These are phyloP conservation scores for Sciaenops ocellatus DNA, from an alignment of 2,797 vertebrate genomes.

Conservation along the genomic window DNA sequence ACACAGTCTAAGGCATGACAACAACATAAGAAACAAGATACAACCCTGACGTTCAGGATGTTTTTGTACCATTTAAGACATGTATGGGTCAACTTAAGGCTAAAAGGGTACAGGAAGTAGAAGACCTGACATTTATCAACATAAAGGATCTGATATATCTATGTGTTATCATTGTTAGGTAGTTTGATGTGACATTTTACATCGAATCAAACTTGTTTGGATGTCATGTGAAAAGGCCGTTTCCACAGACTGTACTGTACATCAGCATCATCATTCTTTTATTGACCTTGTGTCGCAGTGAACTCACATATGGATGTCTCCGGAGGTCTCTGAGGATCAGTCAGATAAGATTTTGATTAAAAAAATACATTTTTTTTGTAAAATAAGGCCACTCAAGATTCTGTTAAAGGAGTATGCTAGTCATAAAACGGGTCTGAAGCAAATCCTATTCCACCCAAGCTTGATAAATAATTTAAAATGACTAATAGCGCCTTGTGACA, in stretches of 20 bases:
- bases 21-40: neutral
- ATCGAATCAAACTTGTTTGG: slow-evolving; percentile 11
- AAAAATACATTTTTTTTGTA: slow-evolving; percentile 35
- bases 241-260: slow-evolving; percentile 17
- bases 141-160: slow-evolving; percentile 16
- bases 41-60: neutral
- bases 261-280: slow-evolving; percentile 32
- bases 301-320: slow-evolving; percentile 38
- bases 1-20: too few relatives aligned
- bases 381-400: slow-evolving; percentile 53
- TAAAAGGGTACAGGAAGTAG: neutral
- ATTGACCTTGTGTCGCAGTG: slow-evolving; percentile 40
- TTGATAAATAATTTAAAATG: slow-evolving; percentile 87
- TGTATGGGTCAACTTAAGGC: slow-evolving; percentile 11
- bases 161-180: neutral
- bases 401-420: slow-evolving; percentile 39
- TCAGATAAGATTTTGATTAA: slow-evolving; percentile 45
- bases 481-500: slow-evolving; percentile 83
- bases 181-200: slow-evolving; percentile 18
- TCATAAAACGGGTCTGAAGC: slow-evolving; percentile 68
- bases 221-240: slow-evolving; percentile 20
- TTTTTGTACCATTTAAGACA: neutral
- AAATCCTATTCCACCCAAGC: slow-evolving; percentile 77
- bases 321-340: slow-evolving; percentile 35
- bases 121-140: slow-evolving; percentile 24